Evolutionary conservation across 1,140 invertebrate genomes (phyloP).

Genomic region (Eriocheir sinensis): DNA sequence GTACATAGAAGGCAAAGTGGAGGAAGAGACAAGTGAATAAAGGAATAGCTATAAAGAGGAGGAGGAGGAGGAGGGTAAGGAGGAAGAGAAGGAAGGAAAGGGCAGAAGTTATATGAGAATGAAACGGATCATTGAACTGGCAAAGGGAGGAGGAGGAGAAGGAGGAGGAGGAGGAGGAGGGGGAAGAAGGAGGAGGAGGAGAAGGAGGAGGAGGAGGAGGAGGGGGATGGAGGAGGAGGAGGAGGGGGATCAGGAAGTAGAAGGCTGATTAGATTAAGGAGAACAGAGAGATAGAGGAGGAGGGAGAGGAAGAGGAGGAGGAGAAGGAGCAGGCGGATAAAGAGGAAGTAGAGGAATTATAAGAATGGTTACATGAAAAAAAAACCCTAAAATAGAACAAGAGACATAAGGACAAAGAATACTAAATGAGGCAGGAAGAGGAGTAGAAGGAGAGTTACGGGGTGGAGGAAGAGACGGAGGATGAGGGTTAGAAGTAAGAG

Average conservation of each 20-base stretch:
- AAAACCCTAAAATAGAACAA: too few relatives aligned
- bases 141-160: neutral
- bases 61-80: neutral
- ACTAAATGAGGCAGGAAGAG: too few relatives aligned
- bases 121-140: neutral
- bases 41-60: too few relatives aligned
- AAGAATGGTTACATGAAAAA: too few relatives aligned
- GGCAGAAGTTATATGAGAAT: neutral
- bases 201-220: neutral
- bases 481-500: too few relatives aligned
- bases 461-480: too few relatives aligned
- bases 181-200: neutral
- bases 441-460: too few relatives aligned
- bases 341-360: neutral
- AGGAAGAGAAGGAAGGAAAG: constrained; percentile 38
- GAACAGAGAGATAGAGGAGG: neutral
- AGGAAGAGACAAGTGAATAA: too few relatives aligned
- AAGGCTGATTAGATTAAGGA: neutral
- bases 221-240: too few relatives aligned
- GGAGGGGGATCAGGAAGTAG: neutral
- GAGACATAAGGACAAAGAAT: too few relatives aligned
- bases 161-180: neutral
- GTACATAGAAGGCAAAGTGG: too few relatives aligned
- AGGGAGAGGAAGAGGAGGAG: constrained; percentile 31
- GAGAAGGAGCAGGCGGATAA: neutral